Percentiles rank a stretch among this genome's conserved stretches.
Evolutionary conservation across 2,797 vertebrate species (phyloP).

Genomic region (Buceros bicornis): DNA sequence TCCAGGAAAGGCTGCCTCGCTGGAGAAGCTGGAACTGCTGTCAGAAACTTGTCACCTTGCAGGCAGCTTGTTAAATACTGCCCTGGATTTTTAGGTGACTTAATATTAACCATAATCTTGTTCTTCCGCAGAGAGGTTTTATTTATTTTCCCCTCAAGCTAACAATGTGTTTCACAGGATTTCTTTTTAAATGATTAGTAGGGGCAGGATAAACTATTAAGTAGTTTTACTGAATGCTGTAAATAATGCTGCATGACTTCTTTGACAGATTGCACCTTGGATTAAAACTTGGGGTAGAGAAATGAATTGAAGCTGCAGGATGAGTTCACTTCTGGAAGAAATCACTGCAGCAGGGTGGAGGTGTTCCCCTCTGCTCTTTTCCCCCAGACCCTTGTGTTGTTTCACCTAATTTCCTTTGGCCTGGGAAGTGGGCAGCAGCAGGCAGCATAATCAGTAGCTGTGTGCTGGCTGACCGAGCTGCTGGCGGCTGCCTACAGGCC

Average conservation of each 20-base stretch:
- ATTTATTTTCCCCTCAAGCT: too few relatives aligned
- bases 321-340: neutral
- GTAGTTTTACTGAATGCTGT: neutral
- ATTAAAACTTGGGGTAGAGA: neutral
- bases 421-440: neutral
- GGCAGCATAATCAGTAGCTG: neutral
- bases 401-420: neutral
- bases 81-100: neutral
- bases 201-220: neutral
- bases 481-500: neutral
- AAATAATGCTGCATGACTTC: neutral
- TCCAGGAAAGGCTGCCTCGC: fast-evolving
- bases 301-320: fast-evolving
- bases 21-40: neutral
- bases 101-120: fast-evolving
- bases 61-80: neutral
- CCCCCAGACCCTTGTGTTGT: neutral
- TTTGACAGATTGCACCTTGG: fast-evolving
- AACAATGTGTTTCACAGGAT: neutral
- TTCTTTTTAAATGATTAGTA: neutral
- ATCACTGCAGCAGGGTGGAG: neutral
- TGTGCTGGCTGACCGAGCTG: fast-evolving
- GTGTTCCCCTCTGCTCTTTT: neutral
- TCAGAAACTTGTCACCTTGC: neutral
- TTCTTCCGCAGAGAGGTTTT: neutral